phyloP scores from a whole-genome alignment of 2,113 vertebrate genomes.

The Marcusenius ussheri region DNA sequence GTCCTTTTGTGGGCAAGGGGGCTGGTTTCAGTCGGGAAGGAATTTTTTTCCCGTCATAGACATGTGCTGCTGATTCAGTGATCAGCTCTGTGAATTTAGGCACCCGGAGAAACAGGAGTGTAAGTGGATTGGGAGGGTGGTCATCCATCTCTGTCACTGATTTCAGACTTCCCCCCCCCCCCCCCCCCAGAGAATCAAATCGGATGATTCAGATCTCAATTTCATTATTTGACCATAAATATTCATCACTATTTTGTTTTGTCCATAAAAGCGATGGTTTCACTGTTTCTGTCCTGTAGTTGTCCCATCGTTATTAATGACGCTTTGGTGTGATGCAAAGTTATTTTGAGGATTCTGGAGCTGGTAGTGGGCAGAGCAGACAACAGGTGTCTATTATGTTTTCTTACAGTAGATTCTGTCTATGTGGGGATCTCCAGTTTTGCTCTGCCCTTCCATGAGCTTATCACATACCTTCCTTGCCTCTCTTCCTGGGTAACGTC shows the following conservation, averaged over 20 bases:
- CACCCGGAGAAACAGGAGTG: not conserved
- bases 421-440: not conserved
- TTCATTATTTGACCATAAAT: not conserved
- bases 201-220: not conserved
- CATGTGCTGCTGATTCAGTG: not conserved
- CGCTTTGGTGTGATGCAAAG: not conserved
- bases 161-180: not conserved
- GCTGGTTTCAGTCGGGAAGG: not conserved
- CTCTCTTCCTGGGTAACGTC: not conserved
- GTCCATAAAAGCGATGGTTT: not conserved
- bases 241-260: not conserved
- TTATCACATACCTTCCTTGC: not conserved
- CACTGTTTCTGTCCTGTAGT: not conserved
- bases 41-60: not conserved
- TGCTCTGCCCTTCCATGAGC: not conserved
- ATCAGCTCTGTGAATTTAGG: not conserved
- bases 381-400: not conserved
- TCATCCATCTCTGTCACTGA: not conserved
- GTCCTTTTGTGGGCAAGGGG: conserved; percentile 12
- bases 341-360: not conserved
- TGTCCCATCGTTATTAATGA: not conserved
- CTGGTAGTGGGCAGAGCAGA: not conserved
- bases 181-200: too few species aligned
- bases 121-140: not conserved
- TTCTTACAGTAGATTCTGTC: not conserved